Percentiles rank a stretch among this genome's conserved stretches.
Evolutionary conservation across 2,888 invertebrate species (phyloP).

Genomic region (Caenorhabditis japonica): DNA sequence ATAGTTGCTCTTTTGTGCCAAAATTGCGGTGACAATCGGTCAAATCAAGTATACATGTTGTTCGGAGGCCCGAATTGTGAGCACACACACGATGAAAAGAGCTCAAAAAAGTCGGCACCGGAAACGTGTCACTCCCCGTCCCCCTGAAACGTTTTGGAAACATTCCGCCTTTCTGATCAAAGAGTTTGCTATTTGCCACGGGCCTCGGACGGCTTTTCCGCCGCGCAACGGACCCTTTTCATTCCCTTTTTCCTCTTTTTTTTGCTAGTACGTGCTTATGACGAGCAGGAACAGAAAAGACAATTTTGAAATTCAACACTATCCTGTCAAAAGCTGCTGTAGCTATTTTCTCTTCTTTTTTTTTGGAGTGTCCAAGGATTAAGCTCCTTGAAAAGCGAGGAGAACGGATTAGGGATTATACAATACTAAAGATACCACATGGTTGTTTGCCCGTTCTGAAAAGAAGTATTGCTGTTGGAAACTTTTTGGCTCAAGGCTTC

Average conservation of each 20-base stretch:
- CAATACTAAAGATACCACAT: conserved; percentile 5
- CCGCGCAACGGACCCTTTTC: conserved; percentile 11
- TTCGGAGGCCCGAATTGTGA: not conserved
- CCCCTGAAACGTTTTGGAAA: conserved; percentile 47
- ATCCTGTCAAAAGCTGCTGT: not conserved
- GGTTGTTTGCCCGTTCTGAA: conserved; percentile 21
- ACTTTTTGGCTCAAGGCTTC: too few relatives aligned
- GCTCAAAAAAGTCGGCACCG: conserved; percentile 30
- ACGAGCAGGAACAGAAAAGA: too few relatives aligned
- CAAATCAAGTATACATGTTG: conserved; percentile 26
- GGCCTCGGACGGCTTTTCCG: too few relatives aligned
- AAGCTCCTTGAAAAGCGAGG: not conserved
- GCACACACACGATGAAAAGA: conserved; percentile 38
- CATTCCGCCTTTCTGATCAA: conserved; percentile 34
- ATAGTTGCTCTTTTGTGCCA: too few relatives aligned
- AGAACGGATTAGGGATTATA: conserved; percentile 41
- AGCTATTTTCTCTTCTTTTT: conserved; percentile 7
- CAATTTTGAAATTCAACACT: conserved; percentile 31
- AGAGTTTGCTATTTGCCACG: conserved; percentile 26
- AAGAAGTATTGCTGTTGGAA: too few relatives aligned
- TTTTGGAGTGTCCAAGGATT: conserved; percentile 15
- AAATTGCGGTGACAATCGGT: too few relatives aligned
- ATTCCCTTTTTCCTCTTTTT: not conserved
- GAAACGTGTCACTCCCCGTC: conserved; percentile 36
- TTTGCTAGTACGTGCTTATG: conserved; percentile 25